Evolutionary conservation across 2,797 vertebrate species (phyloP).

Genomic region (Tolypeutes matacus): DNA sequence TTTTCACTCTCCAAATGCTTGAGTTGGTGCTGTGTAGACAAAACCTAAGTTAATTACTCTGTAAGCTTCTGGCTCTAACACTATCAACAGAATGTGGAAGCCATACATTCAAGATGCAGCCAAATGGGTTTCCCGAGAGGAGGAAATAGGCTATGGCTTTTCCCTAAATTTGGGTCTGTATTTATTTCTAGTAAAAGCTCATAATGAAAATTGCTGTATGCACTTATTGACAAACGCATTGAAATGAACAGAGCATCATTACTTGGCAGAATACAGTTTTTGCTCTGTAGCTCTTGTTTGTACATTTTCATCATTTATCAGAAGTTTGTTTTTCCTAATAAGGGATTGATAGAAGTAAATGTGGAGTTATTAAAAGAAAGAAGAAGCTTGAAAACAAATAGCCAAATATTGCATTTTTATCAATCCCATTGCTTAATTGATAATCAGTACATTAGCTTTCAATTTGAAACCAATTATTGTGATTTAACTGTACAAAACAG

Average conservation of each 20-base stretch:
- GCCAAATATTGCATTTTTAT: constrained; percentile 63
- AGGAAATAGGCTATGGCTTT: constrained; percentile 72
- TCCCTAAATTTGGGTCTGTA: constrained; percentile 62
- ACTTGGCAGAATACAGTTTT: constrained; percentile 57
- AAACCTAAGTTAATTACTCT: constrained; percentile 79
- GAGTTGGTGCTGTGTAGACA: constrained; percentile 74
- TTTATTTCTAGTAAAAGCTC: constrained; percentile 79
- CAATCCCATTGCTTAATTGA: constrained; percentile 60
- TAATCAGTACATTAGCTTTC: constrained; percentile 67
- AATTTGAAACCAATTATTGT: constrained; percentile 76
- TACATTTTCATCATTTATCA: constrained; percentile 68
- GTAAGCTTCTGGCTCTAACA: constrained; percentile 74
- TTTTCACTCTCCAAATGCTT: constrained; percentile 78
- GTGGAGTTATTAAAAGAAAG: constrained; percentile 64
- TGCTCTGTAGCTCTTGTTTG: constrained; percentile 65
- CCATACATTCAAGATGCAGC: constrained; percentile 65
- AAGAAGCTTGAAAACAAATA: constrained; percentile 74
- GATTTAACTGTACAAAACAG: constrained; percentile 72
- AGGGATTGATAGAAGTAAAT: constrained; percentile 72
- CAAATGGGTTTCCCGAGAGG: constrained; percentile 76
- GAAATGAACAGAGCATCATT: constrained; percentile 66
- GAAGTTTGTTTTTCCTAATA: constrained; percentile 81
- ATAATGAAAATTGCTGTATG: constrained; percentile 78
- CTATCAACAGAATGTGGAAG: constrained; percentile 75
- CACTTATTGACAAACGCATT: constrained; percentile 57